A percentile compares a stretch with the other conserved stretches of the same genome.
phyloP scores from a whole-genome alignment of 2,888 invertebrate genomes.

The Autographa pulchrina region DNA sequence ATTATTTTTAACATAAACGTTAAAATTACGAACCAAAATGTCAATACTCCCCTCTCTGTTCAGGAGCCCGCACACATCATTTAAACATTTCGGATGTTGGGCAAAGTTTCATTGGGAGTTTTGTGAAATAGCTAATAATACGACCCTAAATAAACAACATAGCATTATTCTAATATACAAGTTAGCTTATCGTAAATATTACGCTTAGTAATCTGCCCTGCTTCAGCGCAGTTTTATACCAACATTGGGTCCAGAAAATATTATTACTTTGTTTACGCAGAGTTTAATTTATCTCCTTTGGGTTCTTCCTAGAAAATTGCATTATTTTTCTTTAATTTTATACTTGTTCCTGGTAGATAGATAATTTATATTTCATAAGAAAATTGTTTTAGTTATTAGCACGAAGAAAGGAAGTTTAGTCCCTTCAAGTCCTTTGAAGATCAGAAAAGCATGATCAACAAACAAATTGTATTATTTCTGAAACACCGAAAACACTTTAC shows the following conservation, averaged over 20 bases:
- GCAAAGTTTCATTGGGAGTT: conserved; percentile 44
- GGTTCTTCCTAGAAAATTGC: neutral
- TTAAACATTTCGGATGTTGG: conserved; percentile 34
- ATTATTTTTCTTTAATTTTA: neutral
- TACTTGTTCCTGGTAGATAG: neutral
- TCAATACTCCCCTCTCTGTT: conserved; percentile 29
- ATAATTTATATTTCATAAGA: neutral
- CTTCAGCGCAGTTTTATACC: conserved; percentile 44
- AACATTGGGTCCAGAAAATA: conserved; percentile 47
- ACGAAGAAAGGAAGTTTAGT: too few relatives aligned
- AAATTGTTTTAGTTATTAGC: neutral
- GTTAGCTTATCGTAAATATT: conserved; percentile 58
- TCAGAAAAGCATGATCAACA: too few relatives aligned
- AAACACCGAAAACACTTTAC: too few relatives aligned
- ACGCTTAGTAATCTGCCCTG: conserved; percentile 55
- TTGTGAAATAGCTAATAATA: conserved; percentile 52
- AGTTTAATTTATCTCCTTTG: conserved; percentile 17
- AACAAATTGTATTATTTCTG: too few relatives aligned
- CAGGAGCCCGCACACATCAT: conserved; percentile 30
- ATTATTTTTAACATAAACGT: conserved; percentile 35
- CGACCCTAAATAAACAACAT: conserved; percentile 60
- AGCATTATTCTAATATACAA: conserved; percentile 53
- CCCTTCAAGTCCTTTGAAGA: too few relatives aligned
- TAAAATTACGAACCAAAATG: conserved; percentile 40
- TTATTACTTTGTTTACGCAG: conserved; percentile 45